Evolutionary conservation across 2,888 invertebrate species (phyloP).

Genomic region (Aleiodes alternator): DNA sequence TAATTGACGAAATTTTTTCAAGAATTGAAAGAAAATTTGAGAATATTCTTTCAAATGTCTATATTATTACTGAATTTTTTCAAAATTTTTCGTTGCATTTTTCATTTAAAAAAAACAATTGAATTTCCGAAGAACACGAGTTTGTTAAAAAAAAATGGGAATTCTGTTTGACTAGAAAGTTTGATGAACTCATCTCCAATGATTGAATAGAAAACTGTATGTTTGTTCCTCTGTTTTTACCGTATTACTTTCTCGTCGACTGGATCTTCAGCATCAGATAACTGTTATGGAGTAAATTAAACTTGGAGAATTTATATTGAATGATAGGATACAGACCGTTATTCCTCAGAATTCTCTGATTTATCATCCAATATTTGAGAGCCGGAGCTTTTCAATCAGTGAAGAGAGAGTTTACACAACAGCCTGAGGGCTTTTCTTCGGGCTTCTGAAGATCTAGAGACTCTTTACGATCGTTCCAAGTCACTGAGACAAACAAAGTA

Average conservation of each 20-base stretch:
- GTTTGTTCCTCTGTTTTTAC: neutral
- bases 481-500: conserved; percentile 67
- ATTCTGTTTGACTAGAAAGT: neutral
- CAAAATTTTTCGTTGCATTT: too few relatives aligned
- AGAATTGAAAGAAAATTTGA: too few relatives aligned
- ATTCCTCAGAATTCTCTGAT: conserved; percentile 60
- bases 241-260: too few relatives aligned
- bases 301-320: neutral
- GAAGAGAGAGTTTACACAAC: conserved; percentile 70
- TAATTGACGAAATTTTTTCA: too few relatives aligned
- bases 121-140: too few relatives aligned
- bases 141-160: neutral
- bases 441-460: conserved; percentile 9
- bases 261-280: conserved; percentile 1
- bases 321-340: neutral
- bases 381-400: conserved; percentile 73
- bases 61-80: too few relatives aligned
- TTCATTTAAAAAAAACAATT: too few relatives aligned
- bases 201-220: conserved; percentile 23
- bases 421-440: conserved; percentile 65
- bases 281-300: conserved; percentile 28
- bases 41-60: too few relatives aligned
- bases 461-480: conserved; percentile 23
- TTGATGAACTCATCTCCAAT: neutral
- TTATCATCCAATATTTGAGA: conserved; percentile 74